These are phyloP conservation scores for Phalacrocorax carbo DNA, from an alignment of 2,113 vertebrate genomes.

Conservation along the genomic window DNA sequence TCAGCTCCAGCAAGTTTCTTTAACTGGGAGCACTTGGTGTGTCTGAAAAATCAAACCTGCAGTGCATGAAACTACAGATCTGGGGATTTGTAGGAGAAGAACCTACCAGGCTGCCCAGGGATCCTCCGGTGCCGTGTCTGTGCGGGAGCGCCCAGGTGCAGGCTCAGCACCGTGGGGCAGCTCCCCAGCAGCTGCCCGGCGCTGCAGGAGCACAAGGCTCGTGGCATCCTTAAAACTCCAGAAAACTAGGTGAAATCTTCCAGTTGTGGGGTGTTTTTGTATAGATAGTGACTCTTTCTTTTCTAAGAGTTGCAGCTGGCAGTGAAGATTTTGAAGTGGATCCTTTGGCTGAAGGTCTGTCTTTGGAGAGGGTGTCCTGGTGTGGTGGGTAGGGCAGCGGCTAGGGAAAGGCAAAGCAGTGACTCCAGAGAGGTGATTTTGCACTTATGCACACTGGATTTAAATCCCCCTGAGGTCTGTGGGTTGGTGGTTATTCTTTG, in stretches of 20 bases:
- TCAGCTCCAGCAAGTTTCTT: not conserved
- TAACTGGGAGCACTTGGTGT: not conserved
- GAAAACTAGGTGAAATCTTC: not conserved
- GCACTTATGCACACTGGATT: not conserved
- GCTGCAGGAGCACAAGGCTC: accelerated
- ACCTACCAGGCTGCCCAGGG: not conserved
- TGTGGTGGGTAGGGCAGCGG: not conserved
- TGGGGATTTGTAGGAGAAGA: not conserved
- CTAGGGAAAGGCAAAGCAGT: not conserved
- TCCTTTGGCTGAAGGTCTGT: not conserved
- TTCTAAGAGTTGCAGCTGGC: not conserved
- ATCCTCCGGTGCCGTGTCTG: not conserved
- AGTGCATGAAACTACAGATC: not conserved
- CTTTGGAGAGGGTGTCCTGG: not conserved
- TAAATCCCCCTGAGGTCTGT: accelerated
- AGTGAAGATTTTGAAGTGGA: not conserved
- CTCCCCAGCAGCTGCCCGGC: accelerated
- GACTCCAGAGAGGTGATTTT: not conserved
- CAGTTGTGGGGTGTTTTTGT: not conserved
- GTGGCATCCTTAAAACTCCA: not conserved
- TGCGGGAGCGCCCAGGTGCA: accelerated
- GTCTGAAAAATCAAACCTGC: not conserved
- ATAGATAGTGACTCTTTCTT: not conserved
- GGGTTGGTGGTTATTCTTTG: not conserved
- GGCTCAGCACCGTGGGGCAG: not conserved